Base-by-base conservation (phyloP, 1,140 invertebrate species). In the Tribolium madens region DNA sequence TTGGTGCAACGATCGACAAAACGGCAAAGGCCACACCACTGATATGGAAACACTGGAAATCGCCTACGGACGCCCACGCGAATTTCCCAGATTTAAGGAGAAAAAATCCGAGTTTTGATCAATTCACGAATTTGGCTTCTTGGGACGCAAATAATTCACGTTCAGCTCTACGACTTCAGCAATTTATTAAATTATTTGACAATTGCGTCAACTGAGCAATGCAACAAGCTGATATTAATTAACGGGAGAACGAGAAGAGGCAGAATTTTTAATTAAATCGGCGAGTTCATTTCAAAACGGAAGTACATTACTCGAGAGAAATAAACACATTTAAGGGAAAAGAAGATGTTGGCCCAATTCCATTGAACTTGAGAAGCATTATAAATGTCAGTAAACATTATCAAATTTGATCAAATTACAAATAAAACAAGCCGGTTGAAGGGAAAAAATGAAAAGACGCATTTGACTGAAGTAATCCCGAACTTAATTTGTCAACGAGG, bases 21-120 rank as follows among this genome's bases (percentile, higher is more conserved):
- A 50, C 46, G 31, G 46, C 21, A 36, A 17, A 46, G 42, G 18
- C 18, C 18, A 60, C 33, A 15, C 3, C 70, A 72, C 46, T 72
- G 70, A 72, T 72, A 72, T 72, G 70, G 70, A 52, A 72, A 72
- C 46, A 72, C 36, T 47, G 47, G 18, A 47, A 71, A 46, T 31
- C 70, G 46, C 70, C 70, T 72, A 72, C 70, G 26, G 42, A 52
- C 70, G 21, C 70, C 70, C 26, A 50, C 70, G 13, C 18, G 31
- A 48, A 72, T 33, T 48, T 52, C 15, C 70, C 46, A 12, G 42
- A 50, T 47, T 42, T 42, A 2, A 42, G n/a, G 7, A 9, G n/a
- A 42, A 42, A 42, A 42, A 42, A 31, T 4, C n/a, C n/a, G 36
- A 42, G 36, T 9, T 42, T n/a, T 9, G 36, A 42, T 42, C 36